Evolutionary conservation across 2,888 invertebrate species (phyloP), one percentile per base, ranked within the genome.

Genomic region (Hydrotaea cyrtoneurina): DNA sequence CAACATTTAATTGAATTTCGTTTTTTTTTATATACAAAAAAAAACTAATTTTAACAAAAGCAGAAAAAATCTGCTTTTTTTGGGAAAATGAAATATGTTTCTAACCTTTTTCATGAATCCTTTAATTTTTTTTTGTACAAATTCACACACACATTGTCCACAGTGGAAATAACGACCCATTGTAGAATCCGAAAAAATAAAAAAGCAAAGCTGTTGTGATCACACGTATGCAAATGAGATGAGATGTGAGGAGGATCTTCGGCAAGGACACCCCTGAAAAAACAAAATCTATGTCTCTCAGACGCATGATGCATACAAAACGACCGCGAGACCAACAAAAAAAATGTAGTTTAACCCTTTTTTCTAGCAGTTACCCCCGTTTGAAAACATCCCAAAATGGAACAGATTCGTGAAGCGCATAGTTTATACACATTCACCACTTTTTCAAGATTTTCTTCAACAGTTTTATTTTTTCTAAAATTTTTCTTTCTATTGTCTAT

Each of bases 191-290:
- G 59, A 59, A 15, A 59, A 23, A 23, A 59, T 26, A 26, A 21
- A 59, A 59, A 64, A 21, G 46, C 1, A 46, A 69, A 69, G 21
- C 46, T 46, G 7, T 69, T 46, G 43, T 36, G n/a, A 59, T 53
- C 53, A n/a, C 75, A 72, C 55, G 62, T 80, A 85, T 85, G 77
- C 74, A 85, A 85, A 85, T 82, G 36, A 73, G 64, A 55, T 66
- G 50, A 13, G 4, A 55, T 66, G 50, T 7, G 4, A 23, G 23
- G 59, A 62, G 75, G 83, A 82, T 82, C 79, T 85, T 50, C 77
- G 50, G 46, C 76, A 82, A 80, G 79, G 82, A 84, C 83, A 78
- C 69, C 53, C 43, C 62, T 31, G 62, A 62, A 31, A 36, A 31
- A 62, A 15, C 0, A 50, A 15, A 15, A 50, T 50, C 50, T n/a